A percentile compares a stretch with the other conserved stretches of the same genome.
phyloP scores from a whole-genome alignment of 2,113 vertebrate genomes.

The Centropristis striata region DNA sequence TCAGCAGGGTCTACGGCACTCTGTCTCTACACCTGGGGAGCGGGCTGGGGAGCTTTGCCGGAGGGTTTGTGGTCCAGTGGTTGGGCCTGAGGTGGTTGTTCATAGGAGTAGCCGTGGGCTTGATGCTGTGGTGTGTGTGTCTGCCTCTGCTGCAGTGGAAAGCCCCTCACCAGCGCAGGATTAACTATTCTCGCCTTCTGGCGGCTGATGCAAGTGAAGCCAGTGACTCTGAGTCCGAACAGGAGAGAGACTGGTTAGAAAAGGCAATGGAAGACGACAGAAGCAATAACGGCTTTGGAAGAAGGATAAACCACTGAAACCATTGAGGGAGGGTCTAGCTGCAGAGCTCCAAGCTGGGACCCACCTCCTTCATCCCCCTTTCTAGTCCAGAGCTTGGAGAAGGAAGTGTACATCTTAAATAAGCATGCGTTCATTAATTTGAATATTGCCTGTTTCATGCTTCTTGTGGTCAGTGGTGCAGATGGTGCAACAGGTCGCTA shows the following conservation, averaged over 20 bases:
- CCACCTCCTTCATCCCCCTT: too few species aligned
- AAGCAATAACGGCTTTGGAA: constrained; percentile 61
- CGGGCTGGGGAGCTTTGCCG: constrained; percentile 86
- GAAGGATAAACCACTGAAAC: constrained; percentile 32
- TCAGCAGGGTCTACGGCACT: constrained; percentile 80
- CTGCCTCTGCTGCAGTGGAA: constrained; percentile 85
- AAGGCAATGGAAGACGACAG: constrained; percentile 88
- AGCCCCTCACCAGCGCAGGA: constrained; percentile 86
- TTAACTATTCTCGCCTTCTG: constrained; percentile 92
- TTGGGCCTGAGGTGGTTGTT: constrained; percentile 84
- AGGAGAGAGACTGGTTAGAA: constrained; percentile 91
- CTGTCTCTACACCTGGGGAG: constrained; percentile 83
- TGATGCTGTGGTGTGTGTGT: constrained; percentile 85
- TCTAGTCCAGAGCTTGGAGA: too few species aligned
- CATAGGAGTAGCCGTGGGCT: constrained; percentile 67
- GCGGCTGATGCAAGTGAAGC: constrained; percentile 86
- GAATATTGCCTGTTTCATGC: too few species aligned
- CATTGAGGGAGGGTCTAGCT: too few species aligned
- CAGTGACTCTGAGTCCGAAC: constrained; percentile 90
- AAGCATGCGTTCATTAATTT: too few species aligned
- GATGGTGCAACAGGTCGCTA: too few species aligned
- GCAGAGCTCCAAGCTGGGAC: too few species aligned
- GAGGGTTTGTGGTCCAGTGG: constrained; percentile 83
- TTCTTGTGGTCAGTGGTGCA: too few species aligned
- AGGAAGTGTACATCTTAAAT: too few species aligned